These are phyloP conservation scores for Campoplex capitator DNA, from an alignment of 2,888 invertebrate genomes.

Conservation along the genomic window DNA sequence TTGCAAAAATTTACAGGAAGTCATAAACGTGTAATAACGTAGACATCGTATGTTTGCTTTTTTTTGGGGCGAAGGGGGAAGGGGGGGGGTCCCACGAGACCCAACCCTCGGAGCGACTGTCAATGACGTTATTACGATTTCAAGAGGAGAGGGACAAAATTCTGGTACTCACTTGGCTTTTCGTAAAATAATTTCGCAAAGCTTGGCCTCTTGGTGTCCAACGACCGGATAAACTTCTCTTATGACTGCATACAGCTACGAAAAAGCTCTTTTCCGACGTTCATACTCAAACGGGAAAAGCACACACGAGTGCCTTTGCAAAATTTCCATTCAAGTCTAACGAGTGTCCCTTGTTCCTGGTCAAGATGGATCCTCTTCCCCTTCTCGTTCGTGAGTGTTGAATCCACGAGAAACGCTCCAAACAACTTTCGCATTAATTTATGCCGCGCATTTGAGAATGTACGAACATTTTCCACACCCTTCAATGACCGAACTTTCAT, in stretches of 20 bases:
- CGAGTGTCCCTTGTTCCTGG: slow-evolving; percentile 62
- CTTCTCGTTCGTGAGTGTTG: slow-evolving; percentile 1
- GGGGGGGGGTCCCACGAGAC: not conserved
- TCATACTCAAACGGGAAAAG: slow-evolving; percentile 22
- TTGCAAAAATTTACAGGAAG: not conserved
- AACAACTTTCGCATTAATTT: slow-evolving; percentile 46
- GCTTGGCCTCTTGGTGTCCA: not conserved
- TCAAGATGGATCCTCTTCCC: slow-evolving; percentile 36
- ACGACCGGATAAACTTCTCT: slow-evolving; percentile 17
- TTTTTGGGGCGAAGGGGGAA: not conserved
- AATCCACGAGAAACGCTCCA: slow-evolving; percentile 20
- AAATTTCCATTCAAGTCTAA: slow-evolving; percentile 56
- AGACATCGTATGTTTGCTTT: not conserved
- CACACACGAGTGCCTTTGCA: slow-evolving; percentile 38
- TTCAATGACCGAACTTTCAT: slow-evolving; percentile 49
- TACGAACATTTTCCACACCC: slow-evolving; percentile 25
- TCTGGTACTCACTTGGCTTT: slow-evolving; percentile 6
- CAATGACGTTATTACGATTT: slow-evolving; percentile 47
- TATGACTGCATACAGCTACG: not conserved
- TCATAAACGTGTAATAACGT: not conserved
- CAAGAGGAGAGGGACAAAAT: not conserved
- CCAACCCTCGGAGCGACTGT: slow-evolving; percentile 6
- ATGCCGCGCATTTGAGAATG: slow-evolving; percentile 31
- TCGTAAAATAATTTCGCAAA: slow-evolving; percentile 24
- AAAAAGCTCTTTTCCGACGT: slow-evolving; percentile 28